Evolutionary conservation across 2,888 invertebrate species (phyloP).

Genomic region (Nebria salina): DNA sequence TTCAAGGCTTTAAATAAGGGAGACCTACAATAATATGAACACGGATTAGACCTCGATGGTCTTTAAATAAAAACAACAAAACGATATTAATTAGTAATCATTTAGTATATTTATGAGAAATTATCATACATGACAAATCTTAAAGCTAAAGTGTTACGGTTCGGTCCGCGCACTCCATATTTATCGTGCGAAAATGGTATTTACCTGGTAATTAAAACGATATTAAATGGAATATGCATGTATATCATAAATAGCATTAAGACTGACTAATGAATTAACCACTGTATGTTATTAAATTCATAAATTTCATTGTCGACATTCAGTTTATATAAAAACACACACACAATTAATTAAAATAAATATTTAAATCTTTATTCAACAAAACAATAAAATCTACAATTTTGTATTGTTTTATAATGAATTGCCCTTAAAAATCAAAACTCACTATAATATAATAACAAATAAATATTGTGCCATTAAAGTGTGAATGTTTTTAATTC

Average conservation of each 20-base stretch:
- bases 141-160: neutral
- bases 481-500: no score
- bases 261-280: constrained; percentile 28
- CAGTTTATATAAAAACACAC: neutral
- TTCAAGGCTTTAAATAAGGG: no score
- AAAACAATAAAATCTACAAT: no score
- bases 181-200: constrained; percentile 37
- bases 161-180: constrained; percentile 3
- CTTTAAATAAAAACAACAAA: no score
- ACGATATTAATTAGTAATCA: no score
- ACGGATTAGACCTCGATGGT: neutral
- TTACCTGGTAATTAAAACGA: constrained; percentile 34
- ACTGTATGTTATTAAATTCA: constrained; percentile 27
- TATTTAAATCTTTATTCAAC: no score
- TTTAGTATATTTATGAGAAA: neutral
- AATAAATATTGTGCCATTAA: no score
- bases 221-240: constrained; percentile 37
- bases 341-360: constrained; percentile 15
- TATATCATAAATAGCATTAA: constrained; percentile 33
- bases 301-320: constrained; percentile 32
- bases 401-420: no score
- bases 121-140: neutral
- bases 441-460: no score
- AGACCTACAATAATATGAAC: neutral
- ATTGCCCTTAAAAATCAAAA: no score